A percentile compares a stretch with the other conserved stretches of the same genome.
phyloP scores from a whole-genome alignment of 1,140 invertebrate species.

The Neuroterus valhalla region DNA sequence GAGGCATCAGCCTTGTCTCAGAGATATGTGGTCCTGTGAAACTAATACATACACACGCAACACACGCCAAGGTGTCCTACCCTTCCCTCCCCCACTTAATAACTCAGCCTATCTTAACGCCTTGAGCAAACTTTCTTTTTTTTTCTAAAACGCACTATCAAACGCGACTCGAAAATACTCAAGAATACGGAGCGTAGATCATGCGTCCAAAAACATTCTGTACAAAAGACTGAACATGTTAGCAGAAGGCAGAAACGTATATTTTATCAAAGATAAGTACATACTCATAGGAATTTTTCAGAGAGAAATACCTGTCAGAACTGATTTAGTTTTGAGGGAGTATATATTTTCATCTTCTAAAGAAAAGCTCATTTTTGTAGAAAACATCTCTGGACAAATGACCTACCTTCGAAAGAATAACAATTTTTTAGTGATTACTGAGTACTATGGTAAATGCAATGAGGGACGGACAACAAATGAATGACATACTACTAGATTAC shows the following conservation, averaged over 20 bases:
- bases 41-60: constrained; percentile 76
- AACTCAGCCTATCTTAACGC: constrained; percentile 46
- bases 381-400: neutral
- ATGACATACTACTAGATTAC: constrained; percentile 12
- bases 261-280: too few relatives aligned
- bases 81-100: constrained; percentile 38
- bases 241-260: too few relatives aligned
- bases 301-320: too few relatives aligned
- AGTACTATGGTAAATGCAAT: constrained; percentile 13
- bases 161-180: neutral
- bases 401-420: constrained; percentile 2
- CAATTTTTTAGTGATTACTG: neutral
- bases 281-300: too few relatives aligned
- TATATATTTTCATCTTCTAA: too few relatives aligned
- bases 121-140: neutral
- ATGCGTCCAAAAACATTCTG: neutral
- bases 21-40: constrained; percentile 72
- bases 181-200: neutral
- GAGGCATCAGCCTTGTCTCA: constrained; percentile 68
- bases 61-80: constrained; percentile 71
- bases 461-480: constrained; percentile 10
- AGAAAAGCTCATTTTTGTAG: neutral
- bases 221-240: neutral
- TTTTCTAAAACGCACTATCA: neutral
- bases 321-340: too few relatives aligned